These are phyloP conservation scores for Nematostella vectensis DNA, from an alignment of 92 coral and sea anemone species.

Conservation along the genomic window DNA sequence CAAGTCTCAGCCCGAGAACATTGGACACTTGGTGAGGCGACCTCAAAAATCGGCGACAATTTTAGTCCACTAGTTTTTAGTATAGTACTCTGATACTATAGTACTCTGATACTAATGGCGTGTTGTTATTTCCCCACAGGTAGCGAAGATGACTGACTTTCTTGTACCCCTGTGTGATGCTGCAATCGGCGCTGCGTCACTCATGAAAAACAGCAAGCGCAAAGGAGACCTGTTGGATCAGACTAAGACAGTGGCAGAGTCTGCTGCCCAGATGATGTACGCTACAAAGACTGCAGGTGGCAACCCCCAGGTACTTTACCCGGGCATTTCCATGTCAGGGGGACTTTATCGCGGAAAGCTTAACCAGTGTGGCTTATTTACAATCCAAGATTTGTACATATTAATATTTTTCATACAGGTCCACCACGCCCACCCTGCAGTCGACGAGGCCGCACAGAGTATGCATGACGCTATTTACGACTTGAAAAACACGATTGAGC, in stretches of 20 bases:
- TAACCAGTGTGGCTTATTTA: no score
- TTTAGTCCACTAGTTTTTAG: no score
- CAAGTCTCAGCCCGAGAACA: constrained; percentile 77
- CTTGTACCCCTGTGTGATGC: constrained; percentile 77
- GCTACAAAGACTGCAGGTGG: constrained; percentile 95
- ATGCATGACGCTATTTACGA: constrained; percentile 92
- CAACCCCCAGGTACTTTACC: constrained; percentile 87
- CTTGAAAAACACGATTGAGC: constrained; percentile 69
- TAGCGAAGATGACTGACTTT: constrained; percentile 88
- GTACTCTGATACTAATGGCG: no score
- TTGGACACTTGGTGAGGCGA: constrained; percentile 76
- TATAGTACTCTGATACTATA: no score
- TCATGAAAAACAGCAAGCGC: constrained; percentile 68
- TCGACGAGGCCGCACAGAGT: constrained; percentile 80
- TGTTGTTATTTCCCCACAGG: constrained; percentile 44
- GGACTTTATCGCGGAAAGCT: no score
- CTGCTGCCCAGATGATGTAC: constrained; percentile 87
- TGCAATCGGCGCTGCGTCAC: constrained; percentile 91
- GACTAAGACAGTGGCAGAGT: constrained; percentile 99
- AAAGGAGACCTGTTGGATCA: constrained; percentile 91
- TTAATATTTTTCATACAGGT: no score
- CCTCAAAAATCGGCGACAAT: neutral
- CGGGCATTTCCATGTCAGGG: neutral
- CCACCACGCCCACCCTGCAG: constrained; percentile 79
- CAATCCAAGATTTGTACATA: no score